Evolutionary conservation across 2,113 vertebrate species (phyloP).

Genomic region (Sarotherodon lohbergeri): DNA sequence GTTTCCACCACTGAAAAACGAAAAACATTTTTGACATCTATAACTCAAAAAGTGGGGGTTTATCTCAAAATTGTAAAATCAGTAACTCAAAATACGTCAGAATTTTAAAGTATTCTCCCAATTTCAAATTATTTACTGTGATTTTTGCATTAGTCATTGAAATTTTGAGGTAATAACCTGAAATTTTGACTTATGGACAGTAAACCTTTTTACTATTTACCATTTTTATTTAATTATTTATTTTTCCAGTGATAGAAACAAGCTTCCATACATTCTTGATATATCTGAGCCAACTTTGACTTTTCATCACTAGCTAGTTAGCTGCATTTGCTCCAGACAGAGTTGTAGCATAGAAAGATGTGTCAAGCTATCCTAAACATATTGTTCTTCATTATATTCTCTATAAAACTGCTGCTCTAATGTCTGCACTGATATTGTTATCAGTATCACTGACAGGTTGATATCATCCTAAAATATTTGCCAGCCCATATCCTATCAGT

Average conservation of each 20-base stretch:
- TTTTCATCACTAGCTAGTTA: background rate
- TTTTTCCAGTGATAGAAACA: background rate
- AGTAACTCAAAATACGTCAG: background rate
- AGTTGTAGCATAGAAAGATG: background rate
- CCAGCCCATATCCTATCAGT: background rate
- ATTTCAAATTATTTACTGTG: background rate
- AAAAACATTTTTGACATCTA: background rate
- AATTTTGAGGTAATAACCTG: background rate
- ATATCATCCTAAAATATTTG: background rate
- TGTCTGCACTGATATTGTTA: background rate
- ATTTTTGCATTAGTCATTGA: background rate
- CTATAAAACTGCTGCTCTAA: background rate
- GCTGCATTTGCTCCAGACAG: background rate
- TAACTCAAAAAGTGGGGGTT: background rate
- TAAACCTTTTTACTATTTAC: background rate
- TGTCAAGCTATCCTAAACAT: background rate
- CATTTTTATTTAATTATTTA: background rate
- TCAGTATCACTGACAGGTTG: background rate
- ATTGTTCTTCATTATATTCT: background rate
- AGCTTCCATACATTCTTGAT: background rate
- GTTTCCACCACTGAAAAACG: background rate
- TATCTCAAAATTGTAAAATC: background rate
- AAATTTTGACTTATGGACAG: background rate
- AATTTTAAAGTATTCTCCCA: background rate
- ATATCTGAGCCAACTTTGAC: background rate